A percentile compares a stretch with the other conserved stretches of the same genome.
phyloP scores from a whole-genome alignment of 1,140 invertebrate species.

The Euwallacea similis region DNA sequence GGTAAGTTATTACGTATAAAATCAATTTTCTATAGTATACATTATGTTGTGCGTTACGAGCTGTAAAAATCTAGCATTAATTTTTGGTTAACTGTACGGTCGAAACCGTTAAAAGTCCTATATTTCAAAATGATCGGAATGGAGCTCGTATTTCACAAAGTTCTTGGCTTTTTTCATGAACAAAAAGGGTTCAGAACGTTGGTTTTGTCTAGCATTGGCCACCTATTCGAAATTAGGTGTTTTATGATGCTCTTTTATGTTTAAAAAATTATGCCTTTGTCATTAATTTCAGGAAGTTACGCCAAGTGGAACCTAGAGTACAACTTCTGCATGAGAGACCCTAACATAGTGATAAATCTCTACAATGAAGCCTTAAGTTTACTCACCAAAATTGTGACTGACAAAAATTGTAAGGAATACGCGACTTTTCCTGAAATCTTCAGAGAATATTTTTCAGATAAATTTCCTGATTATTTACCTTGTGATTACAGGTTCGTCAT shows the following conservation, averaged over 20 bases:
- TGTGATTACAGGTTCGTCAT: conserved; percentile 55
- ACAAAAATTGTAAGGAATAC: conserved; percentile 56
- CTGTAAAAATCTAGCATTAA: no score
- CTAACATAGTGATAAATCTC: conserved; percentile 62
- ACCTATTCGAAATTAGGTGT: no score
- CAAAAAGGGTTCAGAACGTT: no score
- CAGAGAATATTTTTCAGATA: conserved; percentile 53
- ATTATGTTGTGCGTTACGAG: background rate
- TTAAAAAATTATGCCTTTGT: background rate
- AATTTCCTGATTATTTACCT: conserved; percentile 50
- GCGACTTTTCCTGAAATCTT: conserved; percentile 60
- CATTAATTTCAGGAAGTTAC: conserved; percentile 51
- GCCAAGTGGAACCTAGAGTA: conserved; percentile 57
- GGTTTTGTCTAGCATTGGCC: no score
- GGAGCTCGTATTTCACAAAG: no score
- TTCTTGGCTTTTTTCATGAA: no score
- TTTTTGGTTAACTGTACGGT: no score
- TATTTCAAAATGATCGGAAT: no score
- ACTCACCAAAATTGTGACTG: conserved; percentile 62
- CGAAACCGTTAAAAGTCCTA: no score
- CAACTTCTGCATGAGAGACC: conserved; percentile 56
- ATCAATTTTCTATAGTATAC: background rate
- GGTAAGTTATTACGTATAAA: background rate
- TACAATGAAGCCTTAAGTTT: conserved; percentile 68
- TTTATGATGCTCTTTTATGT: background rate